A percentile compares a stretch with the other conserved stretches of the same genome.
phyloP scores from a whole-genome alignment of 2,888 invertebrate species.

The Branchipolynoe longqiensis region DNA sequence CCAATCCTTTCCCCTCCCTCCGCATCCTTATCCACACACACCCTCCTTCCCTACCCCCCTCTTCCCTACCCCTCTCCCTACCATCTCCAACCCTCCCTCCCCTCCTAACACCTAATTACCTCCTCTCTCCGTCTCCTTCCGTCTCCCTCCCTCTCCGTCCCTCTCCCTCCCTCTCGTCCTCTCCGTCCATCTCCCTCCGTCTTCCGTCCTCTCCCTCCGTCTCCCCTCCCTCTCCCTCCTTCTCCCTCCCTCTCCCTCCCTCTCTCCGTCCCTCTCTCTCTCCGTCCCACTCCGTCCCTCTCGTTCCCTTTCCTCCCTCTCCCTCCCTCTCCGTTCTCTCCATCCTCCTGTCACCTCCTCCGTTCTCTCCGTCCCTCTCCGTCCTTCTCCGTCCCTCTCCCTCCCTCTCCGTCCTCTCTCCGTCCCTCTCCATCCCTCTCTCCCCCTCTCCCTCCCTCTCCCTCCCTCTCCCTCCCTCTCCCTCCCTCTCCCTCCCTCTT shows the following conservation, averaged over 20 bases:
- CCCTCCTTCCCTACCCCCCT: neutral
- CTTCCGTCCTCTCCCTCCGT: neutral
- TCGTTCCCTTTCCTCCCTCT: neutral
- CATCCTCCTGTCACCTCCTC: neutral
- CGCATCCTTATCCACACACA: neutral
- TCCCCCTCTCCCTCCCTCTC: neutral
- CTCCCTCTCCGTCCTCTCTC: neutral
- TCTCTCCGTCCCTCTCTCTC: neutral
- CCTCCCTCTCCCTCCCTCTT: too few species aligned
- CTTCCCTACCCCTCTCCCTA: neutral
- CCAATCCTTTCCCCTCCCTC: neutral
- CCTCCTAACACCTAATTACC: neutral
- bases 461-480: neutral
- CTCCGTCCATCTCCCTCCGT: neutral
- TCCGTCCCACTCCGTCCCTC: neutral
- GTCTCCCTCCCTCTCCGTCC: neutral
- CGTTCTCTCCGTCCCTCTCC: neutral
- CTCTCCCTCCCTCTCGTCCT: neutral
- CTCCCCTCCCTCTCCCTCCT: neutral
- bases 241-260: neutral
- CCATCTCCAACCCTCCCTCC: neutral
- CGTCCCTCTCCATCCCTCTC: neutral
- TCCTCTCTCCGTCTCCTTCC: neutral
- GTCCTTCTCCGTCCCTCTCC: neutral
- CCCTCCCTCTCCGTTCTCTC: neutral